Evolutionary conservation across 2,888 invertebrate species (phyloP).

Genomic region (Craniophora ligustri): DNA sequence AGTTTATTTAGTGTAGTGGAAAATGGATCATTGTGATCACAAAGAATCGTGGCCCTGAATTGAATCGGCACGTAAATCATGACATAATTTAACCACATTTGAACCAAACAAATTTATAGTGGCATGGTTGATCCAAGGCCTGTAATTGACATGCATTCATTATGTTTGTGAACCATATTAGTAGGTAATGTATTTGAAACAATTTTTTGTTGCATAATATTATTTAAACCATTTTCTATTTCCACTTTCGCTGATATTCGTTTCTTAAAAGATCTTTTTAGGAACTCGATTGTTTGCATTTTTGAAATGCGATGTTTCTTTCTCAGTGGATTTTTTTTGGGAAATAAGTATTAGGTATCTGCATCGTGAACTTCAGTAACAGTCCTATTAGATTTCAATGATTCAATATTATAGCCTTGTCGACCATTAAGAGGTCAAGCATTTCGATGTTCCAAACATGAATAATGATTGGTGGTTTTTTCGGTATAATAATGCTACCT

Average conservation of each 20-base stretch:
- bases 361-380: too few species aligned
- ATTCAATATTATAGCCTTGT: not conserved
- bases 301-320: too few species aligned
- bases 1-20: conserved; percentile 9
- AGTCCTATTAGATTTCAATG: too few species aligned
- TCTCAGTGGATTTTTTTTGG: too few species aligned
- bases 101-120: conserved; percentile 13
- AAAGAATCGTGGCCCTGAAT: conserved; percentile 41
- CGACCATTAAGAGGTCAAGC: not conserved
- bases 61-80: conserved; percentile 33
- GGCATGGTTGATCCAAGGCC: conserved; percentile 14
- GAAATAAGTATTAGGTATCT: not conserved
- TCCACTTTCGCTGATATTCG: conserved; percentile 49
- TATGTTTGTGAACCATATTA: conserved; percentile 2
- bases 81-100: conserved; percentile 47
- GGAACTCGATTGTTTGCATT: too few species aligned
- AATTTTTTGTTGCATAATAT: conserved; percentile 33
- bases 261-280: too few species aligned
- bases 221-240: conserved; percentile 34
- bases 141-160: conserved; percentile 19
- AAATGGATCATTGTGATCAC: conserved; percentile 21
- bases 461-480: not conserved
- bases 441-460: not conserved
- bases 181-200: not conserved
- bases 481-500: not conserved